Evolutionary conservation across 2,888 invertebrate species (phyloP).

Genomic region (Galeruca laticollis): DNA sequence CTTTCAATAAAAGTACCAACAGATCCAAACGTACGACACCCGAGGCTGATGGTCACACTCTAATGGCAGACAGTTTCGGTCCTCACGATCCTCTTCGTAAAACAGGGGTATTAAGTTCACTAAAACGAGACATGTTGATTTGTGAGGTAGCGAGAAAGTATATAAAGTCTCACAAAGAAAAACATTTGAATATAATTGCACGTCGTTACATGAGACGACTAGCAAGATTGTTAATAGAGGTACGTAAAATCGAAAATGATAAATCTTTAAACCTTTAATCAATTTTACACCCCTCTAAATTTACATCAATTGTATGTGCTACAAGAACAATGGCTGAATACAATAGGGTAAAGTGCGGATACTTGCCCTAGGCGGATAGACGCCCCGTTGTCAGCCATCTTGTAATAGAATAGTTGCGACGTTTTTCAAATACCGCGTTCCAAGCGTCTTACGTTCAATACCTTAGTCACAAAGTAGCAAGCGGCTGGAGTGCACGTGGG

Average conservation of each 20-base stretch:
- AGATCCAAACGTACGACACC: slow-evolving; percentile 30
- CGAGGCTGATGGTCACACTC: slow-evolving; percentile 30
- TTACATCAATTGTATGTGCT: too few relatives aligned
- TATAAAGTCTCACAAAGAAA: slow-evolving; percentile 36
- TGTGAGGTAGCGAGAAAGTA: slow-evolving; percentile 41
- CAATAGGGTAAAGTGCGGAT: too few relatives aligned
- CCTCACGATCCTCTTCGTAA: slow-evolving; percentile 42
- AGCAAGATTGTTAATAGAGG: slow-evolving; percentile 1
- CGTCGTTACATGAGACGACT: background rate
- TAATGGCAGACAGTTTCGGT: slow-evolving; percentile 43
- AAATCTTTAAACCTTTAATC: background rate
- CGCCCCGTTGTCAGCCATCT: too few relatives aligned
- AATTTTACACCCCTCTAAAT: too few relatives aligned
- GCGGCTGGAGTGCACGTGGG: too few relatives aligned
- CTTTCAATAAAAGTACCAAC: slow-evolving; percentile 6
- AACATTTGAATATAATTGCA: slow-evolving; percentile 38
- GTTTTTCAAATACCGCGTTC: too few relatives aligned
- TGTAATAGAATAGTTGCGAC: too few relatives aligned
- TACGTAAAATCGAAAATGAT: slow-evolving; percentile 4
- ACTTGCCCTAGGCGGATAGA: too few relatives aligned
- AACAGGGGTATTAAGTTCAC: slow-evolving; percentile 39
- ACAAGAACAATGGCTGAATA: too few relatives aligned
- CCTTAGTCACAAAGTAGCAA: background rate
- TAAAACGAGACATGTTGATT: slow-evolving; percentile 28
- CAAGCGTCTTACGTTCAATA: slow-evolving; percentile 14